A percentile compares a stretch with the other conserved stretches of the same genome.
Evolutionary conservation across 2,888 invertebrate species (phyloP).

Genomic region (Phorcus lineatus): DNA sequence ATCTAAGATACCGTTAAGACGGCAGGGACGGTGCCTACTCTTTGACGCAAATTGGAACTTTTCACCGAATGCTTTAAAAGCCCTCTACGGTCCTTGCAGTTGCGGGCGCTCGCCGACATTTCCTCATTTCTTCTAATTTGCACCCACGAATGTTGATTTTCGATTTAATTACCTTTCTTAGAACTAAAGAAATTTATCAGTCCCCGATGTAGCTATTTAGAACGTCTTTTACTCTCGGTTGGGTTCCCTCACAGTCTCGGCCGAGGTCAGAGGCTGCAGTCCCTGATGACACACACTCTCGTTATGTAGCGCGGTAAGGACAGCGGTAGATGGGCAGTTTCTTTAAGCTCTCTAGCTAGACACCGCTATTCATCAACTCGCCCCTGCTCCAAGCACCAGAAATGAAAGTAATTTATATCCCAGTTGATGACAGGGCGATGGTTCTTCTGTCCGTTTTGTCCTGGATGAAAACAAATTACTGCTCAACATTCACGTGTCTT

Average conservation of each 20-base stretch:
- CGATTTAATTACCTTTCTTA: slow-evolving; percentile 22
- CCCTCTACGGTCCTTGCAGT: not conserved
- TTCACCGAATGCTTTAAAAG: slow-evolving; percentile 6
- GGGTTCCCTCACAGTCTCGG: not conserved
- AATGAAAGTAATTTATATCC: slow-evolving; percentile 24
- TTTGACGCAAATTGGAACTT: slow-evolving; percentile 7
- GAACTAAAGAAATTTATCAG: slow-evolving; percentile 24
- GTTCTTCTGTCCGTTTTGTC: not conserved
- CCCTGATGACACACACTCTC: not conserved
- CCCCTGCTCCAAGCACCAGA: slow-evolving; percentile 4
- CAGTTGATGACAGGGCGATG: slow-evolving; percentile 17
- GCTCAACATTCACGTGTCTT: slow-evolving; percentile 10
- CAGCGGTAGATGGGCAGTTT: not conserved
- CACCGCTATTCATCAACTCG: slow-evolving; percentile 12
- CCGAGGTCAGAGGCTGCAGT: not conserved
- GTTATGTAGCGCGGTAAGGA: not conserved
- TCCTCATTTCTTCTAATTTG: slow-evolving; percentile 19
- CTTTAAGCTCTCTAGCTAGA: slow-evolving; percentile 8
- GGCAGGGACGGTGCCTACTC: not conserved
- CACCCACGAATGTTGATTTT: slow-evolving; percentile 24
- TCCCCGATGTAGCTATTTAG: slow-evolving; percentile 21
- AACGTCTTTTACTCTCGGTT: not conserved
- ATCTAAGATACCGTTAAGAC: slow-evolving; percentile 18
- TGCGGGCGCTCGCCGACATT: slow-evolving; percentile 1
- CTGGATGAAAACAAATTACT: slow-evolving; percentile 23